phyloP scores from a whole-genome alignment of 1,140 invertebrate genomes.

The Drosophila takahashii region DNA sequence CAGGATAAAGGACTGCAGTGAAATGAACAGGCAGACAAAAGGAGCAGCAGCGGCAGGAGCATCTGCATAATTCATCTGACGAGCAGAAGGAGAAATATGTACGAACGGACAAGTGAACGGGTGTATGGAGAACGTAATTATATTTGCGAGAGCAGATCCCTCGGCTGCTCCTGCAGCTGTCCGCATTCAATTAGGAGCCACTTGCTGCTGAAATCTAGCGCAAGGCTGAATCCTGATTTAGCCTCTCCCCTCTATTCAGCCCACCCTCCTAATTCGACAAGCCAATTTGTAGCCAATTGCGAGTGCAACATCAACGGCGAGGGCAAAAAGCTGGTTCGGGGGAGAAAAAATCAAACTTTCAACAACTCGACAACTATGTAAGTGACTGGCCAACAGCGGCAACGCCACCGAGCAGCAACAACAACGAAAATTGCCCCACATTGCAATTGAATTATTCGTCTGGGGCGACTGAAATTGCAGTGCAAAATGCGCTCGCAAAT shows the following conservation, averaged over 20 bases:
- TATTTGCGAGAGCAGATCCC: conserved; percentile 23
- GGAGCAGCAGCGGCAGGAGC: conserved; percentile 16
- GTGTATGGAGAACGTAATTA: conserved; percentile 67
- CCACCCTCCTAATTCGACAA: conserved; percentile 59
- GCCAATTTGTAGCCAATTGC: conserved; percentile 80
- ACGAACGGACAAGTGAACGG: background rate
- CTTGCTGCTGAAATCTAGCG: conserved; percentile 60
- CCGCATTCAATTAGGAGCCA: conserved; percentile 55
- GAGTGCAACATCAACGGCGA: conserved; percentile 52
- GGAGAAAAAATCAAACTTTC: conserved; percentile 55
- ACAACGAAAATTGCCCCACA: conserved; percentile 69
- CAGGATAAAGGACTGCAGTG: conserved; percentile 23
- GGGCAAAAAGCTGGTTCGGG: conserved; percentile 27
- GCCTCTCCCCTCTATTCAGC: background rate
- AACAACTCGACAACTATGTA: conserved; percentile 80
- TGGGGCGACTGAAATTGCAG: conserved; percentile 58
- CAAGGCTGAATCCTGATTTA: conserved; percentile 46
- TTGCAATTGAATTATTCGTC: conserved; percentile 80
- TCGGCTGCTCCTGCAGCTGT: conserved; percentile 12
- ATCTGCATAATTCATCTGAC: conserved; percentile 53
- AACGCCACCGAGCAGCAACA: conserved; percentile 23
- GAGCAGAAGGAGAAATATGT: conserved; percentile 33
- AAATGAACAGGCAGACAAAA: conserved; percentile 38
- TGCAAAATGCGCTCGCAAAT: conserved; percentile 65
- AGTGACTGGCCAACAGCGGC: conserved; percentile 62